phyloP scores from a whole-genome alignment of 2,113 vertebrate genomes.

The Silurus glanis region DNA sequence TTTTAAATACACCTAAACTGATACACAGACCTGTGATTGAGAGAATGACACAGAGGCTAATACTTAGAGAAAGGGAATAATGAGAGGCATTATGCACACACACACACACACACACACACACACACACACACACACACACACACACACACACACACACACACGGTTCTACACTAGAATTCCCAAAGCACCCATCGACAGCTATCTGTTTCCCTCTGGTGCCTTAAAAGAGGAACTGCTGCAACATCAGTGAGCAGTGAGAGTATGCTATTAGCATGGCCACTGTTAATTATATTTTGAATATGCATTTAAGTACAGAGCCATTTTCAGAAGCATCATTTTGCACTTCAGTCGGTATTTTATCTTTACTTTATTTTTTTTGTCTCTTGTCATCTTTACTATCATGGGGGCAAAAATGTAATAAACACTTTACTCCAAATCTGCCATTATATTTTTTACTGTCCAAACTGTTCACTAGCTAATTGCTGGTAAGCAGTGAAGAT shows the following conservation, averaged over 20 bases:
- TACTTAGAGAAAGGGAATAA: constrained; percentile 21
- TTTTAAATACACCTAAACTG: neutral
- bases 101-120: neutral
- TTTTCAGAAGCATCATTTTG: neutral
- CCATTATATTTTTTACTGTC: neutral
- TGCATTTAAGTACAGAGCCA: neutral
- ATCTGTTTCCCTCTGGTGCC: constrained; percentile 80
- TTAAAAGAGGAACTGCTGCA: constrained; percentile 69
- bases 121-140: constrained; percentile 6
- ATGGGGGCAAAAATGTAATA: neutral
- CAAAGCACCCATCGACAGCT: constrained; percentile 71
- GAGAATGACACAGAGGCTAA: constrained; percentile 13
- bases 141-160: too few species aligned
- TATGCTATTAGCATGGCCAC: constrained; percentile 31
- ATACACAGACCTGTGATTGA: neutral
- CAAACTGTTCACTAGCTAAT: neutral
- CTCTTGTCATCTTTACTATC: neutral
- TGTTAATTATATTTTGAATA: neutral
- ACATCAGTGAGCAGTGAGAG: constrained; percentile 27
- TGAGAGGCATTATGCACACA: constrained; percentile 29
- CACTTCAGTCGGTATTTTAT: neutral
- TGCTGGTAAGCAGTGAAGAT: neutral
- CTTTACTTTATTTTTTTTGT: too few species aligned
- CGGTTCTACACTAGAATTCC: constrained; percentile 55
- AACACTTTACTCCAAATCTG: neutral